Conservation (phyloP, 2,888 invertebrate species). For the Gari tellinella region DNA sequence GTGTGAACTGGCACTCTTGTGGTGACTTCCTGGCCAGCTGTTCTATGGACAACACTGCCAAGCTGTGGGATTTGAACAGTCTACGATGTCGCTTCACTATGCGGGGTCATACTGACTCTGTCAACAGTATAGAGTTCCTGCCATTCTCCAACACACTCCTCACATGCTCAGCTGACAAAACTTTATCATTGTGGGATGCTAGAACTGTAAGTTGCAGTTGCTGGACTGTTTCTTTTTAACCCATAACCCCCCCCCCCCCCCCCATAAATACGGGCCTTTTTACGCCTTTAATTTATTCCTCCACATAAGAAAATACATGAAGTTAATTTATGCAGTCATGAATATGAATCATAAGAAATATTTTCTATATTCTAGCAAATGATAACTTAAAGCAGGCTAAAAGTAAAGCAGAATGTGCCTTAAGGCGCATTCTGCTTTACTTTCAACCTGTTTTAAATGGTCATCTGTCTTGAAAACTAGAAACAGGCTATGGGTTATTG, state of each 20-base stretch:
- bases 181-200: slow-evolving; percentile 84
- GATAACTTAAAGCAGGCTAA: too few species aligned
- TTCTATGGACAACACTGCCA: slow-evolving; percentile 84
- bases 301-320: too few species aligned
- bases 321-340: too few species aligned
- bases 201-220: slow-evolving; percentile 81
- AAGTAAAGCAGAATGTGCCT: too few species aligned
- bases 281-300: too few species aligned
- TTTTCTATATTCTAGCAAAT: too few species aligned
- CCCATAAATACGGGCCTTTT: background rate
- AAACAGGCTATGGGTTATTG: too few species aligned
- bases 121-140: slow-evolving; percentile 84
- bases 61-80: slow-evolving; percentile 84
- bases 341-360: too few species aligned
- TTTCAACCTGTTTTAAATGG: too few species aligned
- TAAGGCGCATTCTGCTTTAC: too few species aligned
- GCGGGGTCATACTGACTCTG: slow-evolving; percentile 84
- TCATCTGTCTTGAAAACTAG: too few species aligned
- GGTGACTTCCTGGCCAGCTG: slow-evolving; percentile 84
- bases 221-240: too few species aligned
- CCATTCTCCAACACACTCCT: slow-evolving; percentile 83
- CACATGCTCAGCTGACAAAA: slow-evolving; percentile 84
- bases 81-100: slow-evolving; percentile 83
- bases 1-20: slow-evolving; percentile 83
- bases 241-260: background rate